phyloP scores from a whole-genome alignment of 2,113 vertebrate species.

The Emydocephalus ijimae region DNA sequence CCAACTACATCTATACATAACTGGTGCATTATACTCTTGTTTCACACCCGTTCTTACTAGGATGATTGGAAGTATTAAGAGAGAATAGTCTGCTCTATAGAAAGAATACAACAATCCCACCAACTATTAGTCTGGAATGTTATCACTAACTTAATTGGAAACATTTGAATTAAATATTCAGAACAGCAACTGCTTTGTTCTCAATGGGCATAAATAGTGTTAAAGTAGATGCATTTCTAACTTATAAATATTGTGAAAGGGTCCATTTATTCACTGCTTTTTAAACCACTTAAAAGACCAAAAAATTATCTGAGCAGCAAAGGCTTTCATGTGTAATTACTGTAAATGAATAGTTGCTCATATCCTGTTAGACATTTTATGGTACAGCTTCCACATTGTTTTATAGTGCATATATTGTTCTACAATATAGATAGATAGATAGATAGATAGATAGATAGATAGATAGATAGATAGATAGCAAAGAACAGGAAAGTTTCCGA shows the following conservation, averaged over 20 bases:
- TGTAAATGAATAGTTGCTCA: slow-evolving; percentile 52
- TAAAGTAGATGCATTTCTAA: slow-evolving; percentile 31
- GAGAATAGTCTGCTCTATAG: neutral
- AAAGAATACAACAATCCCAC: neutral
- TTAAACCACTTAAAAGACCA: slow-evolving; percentile 49
- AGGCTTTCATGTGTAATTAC: slow-evolving; percentile 49
- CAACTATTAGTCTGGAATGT: neutral
- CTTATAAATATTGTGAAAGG: slow-evolving; percentile 38
- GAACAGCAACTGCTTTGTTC: neutral
- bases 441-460: too few relatives aligned
- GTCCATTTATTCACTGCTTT: slow-evolving; percentile 39
- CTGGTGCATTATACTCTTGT: neutral
- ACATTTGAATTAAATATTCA: neutral
- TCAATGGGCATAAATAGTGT: neutral
- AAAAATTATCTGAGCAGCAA: slow-evolving; percentile 55
- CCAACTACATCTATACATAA: neutral
- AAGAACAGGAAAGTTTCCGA: neutral
- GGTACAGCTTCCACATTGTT: slow-evolving; percentile 9
- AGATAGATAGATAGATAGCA: too few relatives aligned
- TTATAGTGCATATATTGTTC: neutral
- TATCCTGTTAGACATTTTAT: slow-evolving; percentile 54
- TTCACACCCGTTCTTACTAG: neutral
- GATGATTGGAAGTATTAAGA: neutral
- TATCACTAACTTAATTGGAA: neutral
- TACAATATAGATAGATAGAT: too few relatives aligned